phyloP scores from a whole-genome alignment of 2,113 vertebrate genomes.

The Todiramphus saurophagus region DNA sequence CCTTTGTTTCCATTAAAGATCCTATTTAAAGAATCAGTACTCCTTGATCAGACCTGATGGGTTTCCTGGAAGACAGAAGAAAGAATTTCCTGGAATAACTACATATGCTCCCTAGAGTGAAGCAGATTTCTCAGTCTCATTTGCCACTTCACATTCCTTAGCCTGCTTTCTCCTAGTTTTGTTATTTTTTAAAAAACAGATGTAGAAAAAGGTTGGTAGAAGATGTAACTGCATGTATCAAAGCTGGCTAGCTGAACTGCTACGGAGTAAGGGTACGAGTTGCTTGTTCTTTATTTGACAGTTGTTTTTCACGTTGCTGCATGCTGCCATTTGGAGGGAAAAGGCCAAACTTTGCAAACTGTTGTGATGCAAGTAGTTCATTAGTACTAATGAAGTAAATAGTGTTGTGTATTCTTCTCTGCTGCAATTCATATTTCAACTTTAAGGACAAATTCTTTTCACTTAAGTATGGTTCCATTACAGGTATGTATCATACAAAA shows the following conservation, averaged over 20 bases:
- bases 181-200: background rate
- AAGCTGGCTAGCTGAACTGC: background rate
- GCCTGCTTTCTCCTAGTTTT: background rate
- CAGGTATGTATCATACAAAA: background rate
- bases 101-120: conserved; percentile 2
- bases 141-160: conserved; percentile 7
- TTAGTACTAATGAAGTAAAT: background rate
- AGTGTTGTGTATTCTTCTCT: background rate
- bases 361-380: background rate
- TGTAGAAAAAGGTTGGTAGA: background rate
- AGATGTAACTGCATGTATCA: background rate
- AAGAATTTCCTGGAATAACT: conserved; percentile 56
- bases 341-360: background rate
- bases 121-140: background rate
- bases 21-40: conserved; percentile 42
- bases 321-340: background rate
- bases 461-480: background rate
- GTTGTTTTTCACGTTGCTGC: background rate
- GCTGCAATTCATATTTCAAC: background rate
- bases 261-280: accelerated
- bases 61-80: conserved; percentile 61
- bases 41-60: conserved; percentile 49
- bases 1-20: conserved; percentile 47
- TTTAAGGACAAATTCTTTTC: background rate
- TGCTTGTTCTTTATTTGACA: background rate